These are phyloP conservation scores for Archivesica marissinica DNA, from an alignment of 1,140 invertebrate species.

Conservation along the genomic window DNA sequence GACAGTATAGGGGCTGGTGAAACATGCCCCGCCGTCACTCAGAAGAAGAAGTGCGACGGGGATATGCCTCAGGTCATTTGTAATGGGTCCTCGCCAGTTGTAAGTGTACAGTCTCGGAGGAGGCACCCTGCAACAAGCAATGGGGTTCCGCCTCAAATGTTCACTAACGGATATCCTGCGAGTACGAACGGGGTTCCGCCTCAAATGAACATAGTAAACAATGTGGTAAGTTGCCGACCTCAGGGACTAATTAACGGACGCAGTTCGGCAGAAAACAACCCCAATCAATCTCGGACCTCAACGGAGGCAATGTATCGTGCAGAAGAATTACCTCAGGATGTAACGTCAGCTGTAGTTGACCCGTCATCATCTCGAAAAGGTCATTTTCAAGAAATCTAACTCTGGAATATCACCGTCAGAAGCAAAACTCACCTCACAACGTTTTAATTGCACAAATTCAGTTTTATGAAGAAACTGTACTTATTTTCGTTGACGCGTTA, in stretches of 20 bases:
- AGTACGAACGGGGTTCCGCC: background rate
- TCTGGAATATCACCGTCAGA: conserved; percentile 20
- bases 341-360: background rate
- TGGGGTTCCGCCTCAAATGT: background rate
- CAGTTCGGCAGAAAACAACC: conserved; percentile 30
- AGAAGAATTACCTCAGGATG: conserved; percentile 17
- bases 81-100: background rate
- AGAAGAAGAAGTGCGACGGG: background rate
- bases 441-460: conserved; percentile 29
- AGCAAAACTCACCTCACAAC: background rate
- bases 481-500: conserved; percentile 31
- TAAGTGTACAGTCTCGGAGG: background rate
- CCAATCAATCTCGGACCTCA: conserved; percentile 21
- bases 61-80: conserved; percentile 26
- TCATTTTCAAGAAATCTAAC: conserved; percentile 36
- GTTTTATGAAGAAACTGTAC: conserved; percentile 33
- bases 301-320: background rate
- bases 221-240: background rate
- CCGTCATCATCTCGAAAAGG: background rate
- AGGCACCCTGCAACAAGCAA: conserved; percentile 21
- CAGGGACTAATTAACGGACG: conserved; percentile 17
- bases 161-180: background rate
- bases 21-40: background rate
- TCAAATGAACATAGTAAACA: background rate
- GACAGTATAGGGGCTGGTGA: conserved; percentile 19